A percentile compares a stretch with the other conserved stretches of the same genome.
phyloP scores from a whole-genome alignment of 2,888 invertebrate genomes.

The Erpobdella octoculata region DNA sequence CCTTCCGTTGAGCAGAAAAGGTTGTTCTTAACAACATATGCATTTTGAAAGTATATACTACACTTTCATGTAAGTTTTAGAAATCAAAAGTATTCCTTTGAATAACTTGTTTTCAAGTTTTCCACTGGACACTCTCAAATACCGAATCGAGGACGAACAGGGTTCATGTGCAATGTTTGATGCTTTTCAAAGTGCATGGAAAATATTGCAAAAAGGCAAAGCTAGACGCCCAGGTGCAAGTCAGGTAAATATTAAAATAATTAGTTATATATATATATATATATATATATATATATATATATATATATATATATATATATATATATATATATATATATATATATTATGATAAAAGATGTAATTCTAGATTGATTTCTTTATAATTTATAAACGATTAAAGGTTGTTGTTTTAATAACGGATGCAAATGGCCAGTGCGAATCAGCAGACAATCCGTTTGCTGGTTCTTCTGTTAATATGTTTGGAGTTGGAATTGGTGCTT shows the following conservation, averaged over 20 bases:
- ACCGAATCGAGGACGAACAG: slow-evolving; percentile 20
- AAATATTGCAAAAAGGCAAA: slow-evolving; percentile 27
- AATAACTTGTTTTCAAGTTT: neutral
- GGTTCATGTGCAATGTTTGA: slow-evolving; percentile 19
- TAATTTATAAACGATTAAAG: neutral
- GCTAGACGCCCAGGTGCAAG: slow-evolving; percentile 24
- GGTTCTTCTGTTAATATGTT: neutral
- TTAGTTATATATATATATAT: no score
- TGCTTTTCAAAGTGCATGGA: slow-evolving; percentile 24
- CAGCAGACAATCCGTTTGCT: neutral
- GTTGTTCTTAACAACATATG: no score
- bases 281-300: no score
- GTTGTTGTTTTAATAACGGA: neutral
- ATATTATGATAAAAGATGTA: neutral
- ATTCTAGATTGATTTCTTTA: no score
- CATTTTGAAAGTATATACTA: no score
- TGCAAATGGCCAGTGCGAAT: neutral
- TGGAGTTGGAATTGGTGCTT: slow-evolving; percentile 2
- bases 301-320: no score
- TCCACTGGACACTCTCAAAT: neutral
- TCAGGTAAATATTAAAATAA: no score
- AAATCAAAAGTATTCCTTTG: no score
- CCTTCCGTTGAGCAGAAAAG: neutral
- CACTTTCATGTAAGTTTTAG: no score
- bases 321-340: no score